A percentile compares a stretch with the other conserved stretches of the same genome.
These are phyloP conservation scores for Mythimna impura DNA, from an alignment of 2,888 invertebrate species.

Conservation along the genomic window DNA sequence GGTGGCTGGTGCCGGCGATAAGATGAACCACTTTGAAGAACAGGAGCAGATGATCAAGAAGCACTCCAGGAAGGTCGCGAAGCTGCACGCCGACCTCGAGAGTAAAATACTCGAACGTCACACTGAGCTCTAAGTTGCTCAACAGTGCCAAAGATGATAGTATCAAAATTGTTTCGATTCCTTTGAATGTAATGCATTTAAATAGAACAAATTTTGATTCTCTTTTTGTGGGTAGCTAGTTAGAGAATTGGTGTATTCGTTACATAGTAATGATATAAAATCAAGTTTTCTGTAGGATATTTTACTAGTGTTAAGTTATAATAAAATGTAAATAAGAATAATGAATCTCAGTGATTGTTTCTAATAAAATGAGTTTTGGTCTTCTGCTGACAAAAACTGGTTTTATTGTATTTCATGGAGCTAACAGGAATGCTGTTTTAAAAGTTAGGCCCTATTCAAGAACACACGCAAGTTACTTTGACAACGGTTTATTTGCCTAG, in stretches of 20 bases:
- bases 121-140: constrained; percentile 92
- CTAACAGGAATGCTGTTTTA: constrained; percentile 12
- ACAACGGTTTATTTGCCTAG: constrained; percentile 89
- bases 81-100: constrained; percentile 95
- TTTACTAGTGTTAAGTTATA: constrained; percentile 36
- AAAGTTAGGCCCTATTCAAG: constrained; percentile 77
- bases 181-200: constrained; percentile 45
- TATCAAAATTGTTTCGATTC: constrained; percentile 27
- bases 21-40: constrained; percentile 91
- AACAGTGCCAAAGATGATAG: constrained; percentile 40
- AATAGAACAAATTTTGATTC: constrained; percentile 42
- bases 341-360: constrained; percentile 56
- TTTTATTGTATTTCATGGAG: constrained; percentile 30
- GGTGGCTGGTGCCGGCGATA: constrained; percentile 91
- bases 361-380: constrained; percentile 44
- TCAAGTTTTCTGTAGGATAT: constrained; percentile 31
- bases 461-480: constrained; percentile 84
- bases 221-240: constrained; percentile 34
- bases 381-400: constrained; percentile 26
- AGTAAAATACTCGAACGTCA: constrained; percentile 94
- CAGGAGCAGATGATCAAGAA: constrained; percentile 95
- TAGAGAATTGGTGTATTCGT: constrained; percentile 26
- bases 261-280: constrained; percentile 27
- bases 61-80: constrained; percentile 95
- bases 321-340: constrained; percentile 52